Percentiles rank a stretch among this genome's conserved stretches.
These are phyloP conservation scores for Drosophila baimaii DNA, from an alignment of 1,140 invertebrate species.

Conservation along the genomic window DNA sequence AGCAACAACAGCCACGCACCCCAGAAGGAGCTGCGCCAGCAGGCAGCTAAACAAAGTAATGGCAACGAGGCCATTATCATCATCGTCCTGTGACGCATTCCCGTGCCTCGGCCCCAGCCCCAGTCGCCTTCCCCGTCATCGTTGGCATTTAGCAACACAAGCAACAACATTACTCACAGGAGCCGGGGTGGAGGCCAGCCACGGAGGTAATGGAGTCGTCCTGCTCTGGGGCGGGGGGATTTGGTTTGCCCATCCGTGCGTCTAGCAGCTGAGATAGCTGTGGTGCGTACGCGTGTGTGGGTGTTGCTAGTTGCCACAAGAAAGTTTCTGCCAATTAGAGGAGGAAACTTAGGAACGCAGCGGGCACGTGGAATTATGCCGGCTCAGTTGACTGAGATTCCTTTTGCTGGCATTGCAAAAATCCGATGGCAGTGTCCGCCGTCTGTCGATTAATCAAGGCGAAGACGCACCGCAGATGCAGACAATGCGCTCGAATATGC, in stretches of 20 bases:
- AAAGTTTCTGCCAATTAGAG: conserved; percentile 71
- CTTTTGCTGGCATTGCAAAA: conserved; percentile 63
- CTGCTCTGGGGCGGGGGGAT: background rate
- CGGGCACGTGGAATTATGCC: conserved; percentile 63
- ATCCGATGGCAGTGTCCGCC: conserved; percentile 35
- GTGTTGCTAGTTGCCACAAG: conserved; percentile 25
- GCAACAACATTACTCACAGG: conserved; percentile 71
- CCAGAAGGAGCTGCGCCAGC: conserved; percentile 30
- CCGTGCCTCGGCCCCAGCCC: background rate
- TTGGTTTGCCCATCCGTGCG: conserved; percentile 60
- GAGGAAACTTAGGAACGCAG: conserved; percentile 48
- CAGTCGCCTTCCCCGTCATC: conserved; percentile 31
- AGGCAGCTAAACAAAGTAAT: conserved; percentile 54
- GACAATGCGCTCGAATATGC: conserved; percentile 61
- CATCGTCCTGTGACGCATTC: conserved; percentile 58
- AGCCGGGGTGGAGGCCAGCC: background rate
- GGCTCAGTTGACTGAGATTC: conserved; percentile 54
- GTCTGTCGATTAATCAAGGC: conserved; percentile 64
- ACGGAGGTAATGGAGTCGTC: conserved; percentile 21
- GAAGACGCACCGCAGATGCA: conserved; percentile 46
- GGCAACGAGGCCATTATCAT: conserved; percentile 74
- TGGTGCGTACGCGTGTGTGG: conserved; percentile 29
- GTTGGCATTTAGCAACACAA: conserved; percentile 70
- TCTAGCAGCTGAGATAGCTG: conserved; percentile 52
- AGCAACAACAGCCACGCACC: conserved; percentile 34